These are phyloP conservation scores for Cheilosia urbana DNA, from an alignment of 2,888 invertebrate genomes.

Conservation along the genomic window DNA sequence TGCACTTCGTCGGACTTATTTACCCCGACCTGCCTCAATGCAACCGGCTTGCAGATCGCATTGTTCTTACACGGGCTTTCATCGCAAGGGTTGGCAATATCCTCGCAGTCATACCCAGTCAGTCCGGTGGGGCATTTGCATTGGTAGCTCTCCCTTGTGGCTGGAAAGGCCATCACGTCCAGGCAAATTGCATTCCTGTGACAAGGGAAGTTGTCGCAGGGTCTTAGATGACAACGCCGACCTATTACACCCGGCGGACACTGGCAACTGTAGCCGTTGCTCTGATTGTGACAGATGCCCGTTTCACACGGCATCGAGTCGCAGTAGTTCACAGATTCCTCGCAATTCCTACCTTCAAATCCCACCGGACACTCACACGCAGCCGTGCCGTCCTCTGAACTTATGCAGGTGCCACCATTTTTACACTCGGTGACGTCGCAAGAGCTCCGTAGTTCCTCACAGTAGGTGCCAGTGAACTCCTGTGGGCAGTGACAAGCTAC, in stretches of 20 bases:
- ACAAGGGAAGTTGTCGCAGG: slow-evolving; percentile 87
- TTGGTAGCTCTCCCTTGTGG: slow-evolving; percentile 84
- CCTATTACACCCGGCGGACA: slow-evolving; percentile 85
- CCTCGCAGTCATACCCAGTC: slow-evolving; percentile 84
- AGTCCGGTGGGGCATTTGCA: slow-evolving; percentile 86
- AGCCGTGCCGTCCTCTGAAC: slow-evolving; percentile 78
- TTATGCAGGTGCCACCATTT: slow-evolving; percentile 83
- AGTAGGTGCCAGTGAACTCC: slow-evolving; percentile 84
- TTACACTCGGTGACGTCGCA: slow-evolving; percentile 80
- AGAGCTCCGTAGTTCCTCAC: slow-evolving; percentile 83
- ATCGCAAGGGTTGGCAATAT: slow-evolving; percentile 83
- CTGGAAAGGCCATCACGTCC: slow-evolving; percentile 82
- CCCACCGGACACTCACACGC: slow-evolving; percentile 78
- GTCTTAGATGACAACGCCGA: slow-evolving; percentile 85
- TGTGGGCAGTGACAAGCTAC: slow-evolving; percentile 84
- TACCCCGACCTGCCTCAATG: slow-evolving; percentile 78
- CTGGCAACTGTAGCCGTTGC: slow-evolving; percentile 84
- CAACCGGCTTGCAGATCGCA: slow-evolving; percentile 83
- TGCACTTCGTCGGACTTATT: not conserved
- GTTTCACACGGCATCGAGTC: slow-evolving; percentile 83
- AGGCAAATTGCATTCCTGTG: slow-evolving; percentile 83
- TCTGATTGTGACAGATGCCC: slow-evolving; percentile 82
- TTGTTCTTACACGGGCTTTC: slow-evolving; percentile 82
- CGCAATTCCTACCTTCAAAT: slow-evolving; percentile 84
- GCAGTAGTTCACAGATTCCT: slow-evolving; percentile 85